Base-by-base conservation (phyloP, 2,113 vertebrate genomes). In the Cephalopholis sonnerati region DNA sequence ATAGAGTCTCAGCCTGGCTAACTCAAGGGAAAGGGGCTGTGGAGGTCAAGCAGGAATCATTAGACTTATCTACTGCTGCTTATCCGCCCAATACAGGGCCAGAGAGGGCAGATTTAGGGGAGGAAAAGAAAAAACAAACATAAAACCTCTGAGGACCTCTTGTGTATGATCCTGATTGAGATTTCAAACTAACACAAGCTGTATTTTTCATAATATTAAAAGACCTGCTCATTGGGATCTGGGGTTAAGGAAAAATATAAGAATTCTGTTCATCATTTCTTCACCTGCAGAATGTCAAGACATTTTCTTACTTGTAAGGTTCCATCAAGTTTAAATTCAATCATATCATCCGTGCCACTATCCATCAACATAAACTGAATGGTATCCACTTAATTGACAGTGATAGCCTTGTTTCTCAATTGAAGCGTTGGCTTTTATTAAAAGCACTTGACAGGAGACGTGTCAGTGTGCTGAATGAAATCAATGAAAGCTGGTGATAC, bases 21-120 rank as follows among this genome's bases (percentile, higher is more conserved):
- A 20, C 5, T 58, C 15, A 4, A 63, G 68, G 55, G 18, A 62
- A 44, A 36, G 46, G 44, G 11, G 79, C 55, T 22, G 65, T 55
- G 82, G 27, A 74, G 82, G 77, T 83, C 79, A 84, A 82, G 65
- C 57, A 61, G 61, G 71, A 66, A 84, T 79, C 74, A 77, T 86
- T 84, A 66, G 51, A 73, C 41, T 46, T 71, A 39, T 57, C 75
- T 69, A 55, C 15, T 65, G 48, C 67, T 79, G 65, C 53, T 76
- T 70, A 71, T 74, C 10, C 0, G 6, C n/a, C 46, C 50, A 65
- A 10, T 51, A 32, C 48, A 53, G 13, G 5, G 10, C 46, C 65
- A 32, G 50, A 54, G 20, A 65, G 29, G 39, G 24, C 2, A 25
- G 15, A 32, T 2, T 7, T 24, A 55, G 32, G 2, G 22, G n/a